Percentiles rank a stretch among this genome's conserved stretches.
Evolutionary conservation across 2,888 invertebrate species (phyloP).

Genomic region (Odontomyia ornata): DNA sequence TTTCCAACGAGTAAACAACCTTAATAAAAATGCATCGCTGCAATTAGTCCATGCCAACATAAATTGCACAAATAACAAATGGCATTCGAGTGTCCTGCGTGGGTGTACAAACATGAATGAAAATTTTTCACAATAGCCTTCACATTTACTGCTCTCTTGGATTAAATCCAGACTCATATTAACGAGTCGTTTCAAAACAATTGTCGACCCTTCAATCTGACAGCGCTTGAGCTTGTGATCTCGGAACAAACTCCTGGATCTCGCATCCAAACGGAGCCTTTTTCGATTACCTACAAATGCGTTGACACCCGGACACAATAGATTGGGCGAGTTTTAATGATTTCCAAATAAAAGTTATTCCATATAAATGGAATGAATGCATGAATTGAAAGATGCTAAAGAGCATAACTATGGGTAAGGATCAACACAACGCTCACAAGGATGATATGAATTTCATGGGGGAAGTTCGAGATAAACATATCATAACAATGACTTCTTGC

Average conservation of each 20-base stretch:
- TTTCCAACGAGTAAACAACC: constrained; percentile 9
- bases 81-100: constrained; percentile 14
- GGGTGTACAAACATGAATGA: constrained; percentile 23
- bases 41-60: constrained; percentile 42
- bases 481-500: constrained; percentile 45
- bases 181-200: constrained; percentile 32
- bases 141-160: constrained; percentile 38
- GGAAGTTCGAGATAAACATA: constrained; percentile 43
- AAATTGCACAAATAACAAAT: constrained; percentile 16
- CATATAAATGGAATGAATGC: constrained; percentile 16
- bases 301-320: constrained; percentile 41
- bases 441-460: constrained; percentile 13
- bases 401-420: constrained; percentile 11
- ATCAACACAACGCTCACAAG: neutral
- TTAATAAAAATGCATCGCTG: too few species aligned
- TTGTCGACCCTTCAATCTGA: constrained; percentile 29
- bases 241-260: neutral
- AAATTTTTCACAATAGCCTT: neutral
- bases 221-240: neutral
- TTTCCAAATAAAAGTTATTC: constrained; percentile 45
- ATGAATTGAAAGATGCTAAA: neutral
- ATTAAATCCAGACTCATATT: constrained; percentile 8
- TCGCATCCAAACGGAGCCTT: neutral
- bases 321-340: constrained; percentile 46
- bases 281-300: constrained; percentile 34